phyloP scores from a whole-genome alignment of 92 coral and sea anemone genomes.

The Epizoanthus illoricatus region DNA sequence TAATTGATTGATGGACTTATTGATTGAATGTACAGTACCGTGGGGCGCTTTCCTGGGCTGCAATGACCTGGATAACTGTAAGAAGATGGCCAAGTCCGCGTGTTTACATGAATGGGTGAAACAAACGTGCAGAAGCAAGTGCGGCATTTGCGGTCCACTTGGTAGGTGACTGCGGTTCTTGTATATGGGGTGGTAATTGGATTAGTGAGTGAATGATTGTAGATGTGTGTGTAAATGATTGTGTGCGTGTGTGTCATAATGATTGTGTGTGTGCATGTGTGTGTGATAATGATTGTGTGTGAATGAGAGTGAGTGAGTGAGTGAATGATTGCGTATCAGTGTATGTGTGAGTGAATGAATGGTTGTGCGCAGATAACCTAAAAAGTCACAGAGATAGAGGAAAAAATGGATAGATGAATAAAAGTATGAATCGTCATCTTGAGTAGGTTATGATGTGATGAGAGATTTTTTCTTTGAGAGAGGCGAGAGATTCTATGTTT shows the following conservation, averaged over 20 bases:
- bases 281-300: not conserved
- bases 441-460: not conserved
- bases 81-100: constrained; percentile 55
- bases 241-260: not conserved
- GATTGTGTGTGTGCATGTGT: not conserved
- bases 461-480: not conserved
- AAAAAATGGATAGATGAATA: too few species aligned
- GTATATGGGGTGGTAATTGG: too few species aligned
- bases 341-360: too few species aligned
- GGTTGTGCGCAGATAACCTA: too few species aligned
- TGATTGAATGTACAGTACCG: constrained; percentile 53
- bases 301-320: not conserved
- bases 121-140: constrained; percentile 75
- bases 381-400: too few species aligned
- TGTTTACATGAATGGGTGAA: constrained; percentile 75
- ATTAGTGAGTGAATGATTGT: too few species aligned
- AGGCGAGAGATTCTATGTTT: not conserved
- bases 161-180: constrained; percentile 1
- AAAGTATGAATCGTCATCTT: not conserved
- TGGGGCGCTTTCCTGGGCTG: constrained; percentile 79
- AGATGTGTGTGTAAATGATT: too few species aligned
- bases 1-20: not conserved
- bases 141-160: constrained; percentile 55
- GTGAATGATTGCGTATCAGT: not conserved
- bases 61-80: constrained; percentile 64